phyloP scores from a whole-genome alignment of 2,113 vertebrate genomes.

The Amazona guildingii region DNA sequence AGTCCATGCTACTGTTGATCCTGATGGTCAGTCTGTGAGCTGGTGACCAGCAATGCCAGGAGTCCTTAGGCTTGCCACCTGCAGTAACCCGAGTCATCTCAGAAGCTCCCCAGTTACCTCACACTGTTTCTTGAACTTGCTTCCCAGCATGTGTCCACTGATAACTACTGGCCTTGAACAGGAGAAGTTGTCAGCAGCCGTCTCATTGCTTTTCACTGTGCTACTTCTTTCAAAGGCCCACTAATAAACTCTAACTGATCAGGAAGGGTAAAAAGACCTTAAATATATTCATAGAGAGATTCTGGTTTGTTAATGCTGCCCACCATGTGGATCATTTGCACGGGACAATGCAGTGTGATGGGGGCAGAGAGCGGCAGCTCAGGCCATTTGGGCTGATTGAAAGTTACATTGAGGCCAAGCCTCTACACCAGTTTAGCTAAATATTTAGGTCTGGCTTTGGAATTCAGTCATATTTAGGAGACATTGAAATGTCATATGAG shows the following conservation, averaged over 20 bases:
- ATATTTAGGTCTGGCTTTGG: neutral
- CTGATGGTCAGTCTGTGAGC: neutral
- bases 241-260: neutral
- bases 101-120: neutral
- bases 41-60: neutral
- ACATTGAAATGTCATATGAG: neutral
- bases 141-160: neutral
- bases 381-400: neutral
- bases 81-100: neutral
- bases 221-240: neutral
- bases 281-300: neutral
- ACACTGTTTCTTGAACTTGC: neutral
- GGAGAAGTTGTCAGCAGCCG: neutral
- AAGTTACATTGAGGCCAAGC: neutral
- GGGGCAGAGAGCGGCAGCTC: neutral
- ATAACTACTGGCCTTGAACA: neutral
- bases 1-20: neutral
- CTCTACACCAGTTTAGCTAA: neutral
- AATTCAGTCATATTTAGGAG: neutral
- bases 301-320: neutral
- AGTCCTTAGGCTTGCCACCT: neutral
- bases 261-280: neutral
- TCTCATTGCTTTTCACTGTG: neutral
- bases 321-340: neutral
- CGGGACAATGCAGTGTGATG: neutral